Base-by-base conservation (phyloP, 2,113 vertebrate species). In the Erinaceus europaeus region DNA sequence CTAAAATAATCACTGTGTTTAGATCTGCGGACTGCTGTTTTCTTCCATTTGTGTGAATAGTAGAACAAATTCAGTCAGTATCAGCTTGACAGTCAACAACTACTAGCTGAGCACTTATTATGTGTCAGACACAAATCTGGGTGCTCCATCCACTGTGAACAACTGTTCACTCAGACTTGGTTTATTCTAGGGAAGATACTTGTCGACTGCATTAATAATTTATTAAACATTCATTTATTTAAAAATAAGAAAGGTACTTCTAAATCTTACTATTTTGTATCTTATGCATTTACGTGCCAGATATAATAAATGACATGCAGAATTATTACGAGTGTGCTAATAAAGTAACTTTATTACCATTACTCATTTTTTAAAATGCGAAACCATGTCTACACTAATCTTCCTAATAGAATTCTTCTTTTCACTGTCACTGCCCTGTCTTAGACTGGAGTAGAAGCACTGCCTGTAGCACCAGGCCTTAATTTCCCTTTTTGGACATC, bases 211-310 rank as follows among this genome's bases (percentile, higher is more conserved):
- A 13, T 82, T 76, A 68, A 27, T n/a, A 84, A 27, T 67, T 90
- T 75, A 67, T 78, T 74, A 64, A 84, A 89, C 68, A 71, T 55
- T 23, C 8, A 77, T 88, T 67, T 59, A 48, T 38, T 87, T 85
- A 46, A 90, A n/a, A 93, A 73, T 73, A 73, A 88, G 77, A 77
- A 91, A 80, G 74, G 53, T 7, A 34, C 27, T 11, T 93, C 57
- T 13, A 92, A 64, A 48, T 75, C 29, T 65, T 17, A 85, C 6
- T 53, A 65, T 46, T 59, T 59, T 79, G 15, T 78, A 27, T 50
- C 76, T 64, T 64, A 62, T 72, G n/a, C 38, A 29, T 44, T 46
- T n/a, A 38, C 12, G 36, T 68, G 20, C 79, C 59, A 75, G 44
- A 48, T n/a, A 34, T 14, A 61, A 27, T 59, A 44, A 89, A 71